These are phyloP conservation scores for Berghia stephanieae DNA, from an alignment of 1,140 invertebrate species.

Conservation along the genomic window DNA sequence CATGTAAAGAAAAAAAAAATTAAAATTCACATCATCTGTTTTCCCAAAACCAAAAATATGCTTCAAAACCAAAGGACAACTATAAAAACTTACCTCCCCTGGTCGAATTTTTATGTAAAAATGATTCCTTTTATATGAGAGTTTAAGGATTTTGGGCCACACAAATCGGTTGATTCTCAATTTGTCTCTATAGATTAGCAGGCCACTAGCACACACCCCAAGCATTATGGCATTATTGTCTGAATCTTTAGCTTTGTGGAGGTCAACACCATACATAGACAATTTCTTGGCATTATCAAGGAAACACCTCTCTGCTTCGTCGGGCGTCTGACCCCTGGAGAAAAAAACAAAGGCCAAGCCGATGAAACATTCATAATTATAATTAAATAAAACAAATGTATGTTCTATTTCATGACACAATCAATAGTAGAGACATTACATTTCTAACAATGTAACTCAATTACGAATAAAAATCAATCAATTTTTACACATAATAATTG, in stretches of 20 bases:
- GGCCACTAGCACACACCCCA: conserved; percentile 94
- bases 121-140: conserved; percentile 98
- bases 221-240: conserved; percentile 95
- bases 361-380: too few species aligned
- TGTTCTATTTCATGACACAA: too few species aligned
- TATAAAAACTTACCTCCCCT: conserved; percentile 76
- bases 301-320: conserved; percentile 95
- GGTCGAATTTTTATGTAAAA: conserved; percentile 98
- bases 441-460: too few species aligned
- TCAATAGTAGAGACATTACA: too few species aligned
- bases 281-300: conserved; percentile 97
- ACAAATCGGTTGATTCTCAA: conserved; percentile 97
- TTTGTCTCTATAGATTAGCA: conserved; percentile 94
- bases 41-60: too few species aligned
- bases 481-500: too few species aligned
- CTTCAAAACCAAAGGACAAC: too few species aligned
- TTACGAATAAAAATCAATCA: too few species aligned
- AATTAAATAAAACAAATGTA: not conserved
- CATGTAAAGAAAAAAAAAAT: too few species aligned
- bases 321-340: conserved; percentile 89
- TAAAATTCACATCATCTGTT: too few species aligned
- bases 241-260: conserved; percentile 95
- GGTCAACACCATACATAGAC: conserved; percentile 97
- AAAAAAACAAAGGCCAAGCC: not conserved
- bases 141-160: conserved; percentile 99